A percentile compares a stretch with the other conserved stretches of the same genome.
Conservation (phyloP, 2,888 invertebrate species). For the Cenopis cana region DNA sequence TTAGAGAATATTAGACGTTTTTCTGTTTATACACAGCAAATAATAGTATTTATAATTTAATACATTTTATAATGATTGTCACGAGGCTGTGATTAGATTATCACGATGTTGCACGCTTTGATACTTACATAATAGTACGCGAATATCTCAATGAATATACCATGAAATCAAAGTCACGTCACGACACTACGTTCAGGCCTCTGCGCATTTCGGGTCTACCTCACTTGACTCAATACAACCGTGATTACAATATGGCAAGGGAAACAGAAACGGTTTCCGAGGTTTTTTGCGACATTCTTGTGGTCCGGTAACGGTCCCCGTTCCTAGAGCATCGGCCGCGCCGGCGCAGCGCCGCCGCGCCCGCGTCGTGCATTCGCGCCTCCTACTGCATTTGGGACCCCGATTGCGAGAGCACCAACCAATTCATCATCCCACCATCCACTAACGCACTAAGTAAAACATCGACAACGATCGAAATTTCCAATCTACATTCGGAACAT, state of each 20-base stretch:
- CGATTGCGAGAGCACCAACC: slow-evolving; percentile 29
- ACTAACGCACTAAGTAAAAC: not conserved
- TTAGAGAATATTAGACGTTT: not conserved
- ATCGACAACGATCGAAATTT: slow-evolving; percentile 1
- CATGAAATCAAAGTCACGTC: slow-evolving; percentile 76
- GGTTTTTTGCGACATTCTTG: slow-evolving; percentile 76
- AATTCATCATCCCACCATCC: not conserved
- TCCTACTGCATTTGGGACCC: slow-evolving; percentile 53
- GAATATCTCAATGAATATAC: slow-evolving; percentile 67
- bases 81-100: slow-evolving; percentile 56
- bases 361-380: slow-evolving; percentile 44
- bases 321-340: slow-evolving; percentile 57
- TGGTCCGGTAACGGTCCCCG: slow-evolving; percentile 75
- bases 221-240: slow-evolving; percentile 31
- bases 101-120: slow-evolving; percentile 63
- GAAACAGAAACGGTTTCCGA: slow-evolving; percentile 77
- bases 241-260: slow-evolving; percentile 64
- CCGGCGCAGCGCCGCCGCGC: slow-evolving; percentile 49
- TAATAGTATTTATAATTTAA: slow-evolving; percentile 19
- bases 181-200: slow-evolving; percentile 64
- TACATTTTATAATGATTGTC: slow-evolving; percentile 48
- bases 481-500: not conserved
- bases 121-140: slow-evolving; percentile 68
- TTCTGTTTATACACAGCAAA: not conserved
- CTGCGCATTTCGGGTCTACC: slow-evolving; percentile 28